Evolutionary conservation across 2,888 invertebrate species (phyloP).

Genomic region (Ptychoptera contaminata): DNA sequence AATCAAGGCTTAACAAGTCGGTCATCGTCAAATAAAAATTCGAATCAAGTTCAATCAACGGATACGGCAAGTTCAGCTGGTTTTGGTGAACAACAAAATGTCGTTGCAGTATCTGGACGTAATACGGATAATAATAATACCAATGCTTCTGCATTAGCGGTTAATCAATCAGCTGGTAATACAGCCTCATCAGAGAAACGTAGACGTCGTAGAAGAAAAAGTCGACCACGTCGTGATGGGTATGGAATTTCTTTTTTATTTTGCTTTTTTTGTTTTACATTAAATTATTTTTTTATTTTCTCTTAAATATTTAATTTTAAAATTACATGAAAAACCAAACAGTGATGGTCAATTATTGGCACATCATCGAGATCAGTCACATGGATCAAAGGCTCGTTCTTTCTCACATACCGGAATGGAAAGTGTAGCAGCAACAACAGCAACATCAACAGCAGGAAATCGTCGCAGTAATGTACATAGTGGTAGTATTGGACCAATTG

Average conservation of each 20-base stretch:
- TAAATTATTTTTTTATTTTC: no score
- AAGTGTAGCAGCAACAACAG: conserved; percentile 6
- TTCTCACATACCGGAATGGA: not conserved
- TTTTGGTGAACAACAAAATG: conserved; percentile 26
- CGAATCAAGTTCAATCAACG: conserved; percentile 19
- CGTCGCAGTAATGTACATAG: conserved; percentile 8
- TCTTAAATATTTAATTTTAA: no score
- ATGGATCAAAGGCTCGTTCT: not conserved
- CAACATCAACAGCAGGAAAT: conserved; percentile 12
- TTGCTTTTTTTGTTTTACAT: no score
- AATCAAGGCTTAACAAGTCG: conserved; percentile 28
- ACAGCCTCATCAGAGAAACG: conserved; percentile 29
- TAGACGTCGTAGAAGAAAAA: conserved; percentile 25
- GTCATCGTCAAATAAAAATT: conserved; percentile 13
- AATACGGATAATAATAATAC: conserved; percentile 17
- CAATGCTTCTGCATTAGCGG: conserved; percentile 14
- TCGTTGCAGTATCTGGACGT: conserved; percentile 19
- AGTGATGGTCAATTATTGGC: not conserved
- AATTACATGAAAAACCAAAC: no score
- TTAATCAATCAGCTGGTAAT: conserved; percentile 3
- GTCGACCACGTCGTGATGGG: conserved; percentile 24
- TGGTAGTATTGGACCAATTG: not conserved
- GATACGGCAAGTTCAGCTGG: conserved; percentile 27
- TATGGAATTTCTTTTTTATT: conserved; percentile 9
- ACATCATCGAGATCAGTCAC: conserved; percentile 1